Base-by-base conservation (phyloP, 2,797 vertebrate species). In the Rachycentron canadum region DNA sequence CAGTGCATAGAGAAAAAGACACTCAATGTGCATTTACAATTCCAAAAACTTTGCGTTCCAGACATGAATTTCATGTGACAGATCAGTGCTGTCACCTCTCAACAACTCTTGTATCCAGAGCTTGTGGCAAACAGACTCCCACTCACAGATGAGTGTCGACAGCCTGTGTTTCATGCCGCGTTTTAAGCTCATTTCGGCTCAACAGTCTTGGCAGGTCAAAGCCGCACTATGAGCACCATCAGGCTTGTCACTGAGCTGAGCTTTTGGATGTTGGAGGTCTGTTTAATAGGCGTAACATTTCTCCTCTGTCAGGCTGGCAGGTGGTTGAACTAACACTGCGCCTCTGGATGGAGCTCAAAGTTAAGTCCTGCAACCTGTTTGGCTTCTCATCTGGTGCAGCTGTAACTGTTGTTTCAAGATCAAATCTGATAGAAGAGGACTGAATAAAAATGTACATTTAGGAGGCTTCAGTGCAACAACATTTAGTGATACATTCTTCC, bases 121-220 rank as follows among this genome's bases (percentile, higher is more conserved):
- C 83, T 82, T 34, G 76, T 43, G 60, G 82, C 17, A 30, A 78
- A 68, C 69, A 74, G 62, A 75, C 66, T 81, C 81, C 73, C 75
- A 25, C 78, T 68, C 59, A 2, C 84, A 81, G 80, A 85, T 12
- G 74, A 82, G 68, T 41, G 63, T 75, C 19, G 47, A 86, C 86
- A 85, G 81, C 41, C 49, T 69, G 86, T 41, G 70, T 89, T 91
- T 91, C 89, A 84, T 56, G 88, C 86, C 85, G 92, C 7, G 73
- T 87, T 86, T 87, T 76, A 86, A 91, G 87, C 88, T 89, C 73
- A 87, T 92, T 89, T 86, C 78, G 79, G 76, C 83, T 90, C 84
- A 58, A 34, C 69, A 60, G 62, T 79, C 66, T 89, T 88, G 89
- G 90, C 87, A 86, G 85, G 89, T 89, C 85, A 86, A 75, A 83